Percentiles rank a stretch among this genome's conserved stretches.
Conservation (phyloP, 2,797 vertebrate species). For the Psittacula echo region DNA sequence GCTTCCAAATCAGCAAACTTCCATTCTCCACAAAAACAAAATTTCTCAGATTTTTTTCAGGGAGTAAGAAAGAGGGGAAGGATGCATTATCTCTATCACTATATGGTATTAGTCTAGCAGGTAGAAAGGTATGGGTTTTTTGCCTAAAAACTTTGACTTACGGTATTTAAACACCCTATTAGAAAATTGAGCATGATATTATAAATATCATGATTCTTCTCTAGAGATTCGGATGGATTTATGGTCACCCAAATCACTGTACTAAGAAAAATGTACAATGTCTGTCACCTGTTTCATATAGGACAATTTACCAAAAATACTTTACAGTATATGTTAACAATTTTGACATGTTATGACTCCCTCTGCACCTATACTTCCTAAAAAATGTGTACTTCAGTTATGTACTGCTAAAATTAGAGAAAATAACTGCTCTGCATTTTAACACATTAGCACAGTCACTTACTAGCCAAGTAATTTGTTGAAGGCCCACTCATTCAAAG, state of each 20-base stretch:
- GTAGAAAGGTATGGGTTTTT: neutral
- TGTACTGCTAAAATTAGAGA: neutral
- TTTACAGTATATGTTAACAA: neutral
- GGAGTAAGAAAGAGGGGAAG: neutral
- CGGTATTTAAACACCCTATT: neutral
- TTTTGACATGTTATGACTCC: accelerated
- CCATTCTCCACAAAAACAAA: neutral
- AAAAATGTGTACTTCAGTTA: neutral
- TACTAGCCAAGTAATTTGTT: neutral
- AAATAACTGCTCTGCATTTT: neutral
- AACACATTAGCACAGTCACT: neutral
- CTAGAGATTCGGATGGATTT: neutral
- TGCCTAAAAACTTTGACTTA: neutral
- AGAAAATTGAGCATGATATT: neutral
- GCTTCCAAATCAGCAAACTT: neutral
- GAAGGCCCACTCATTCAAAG: neutral
- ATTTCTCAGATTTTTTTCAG: neutral
- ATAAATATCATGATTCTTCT: neutral
- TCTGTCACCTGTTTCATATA: neutral
- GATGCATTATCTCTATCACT: neutral
- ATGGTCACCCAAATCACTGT: neutral
- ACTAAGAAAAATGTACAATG: neutral
- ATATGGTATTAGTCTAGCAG: neutral
- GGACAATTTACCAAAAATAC: neutral
- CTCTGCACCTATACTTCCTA: neutral